Conservation (phyloP, 2,797 vertebrate genomes). For the Gobio occitaniae region DNA sequence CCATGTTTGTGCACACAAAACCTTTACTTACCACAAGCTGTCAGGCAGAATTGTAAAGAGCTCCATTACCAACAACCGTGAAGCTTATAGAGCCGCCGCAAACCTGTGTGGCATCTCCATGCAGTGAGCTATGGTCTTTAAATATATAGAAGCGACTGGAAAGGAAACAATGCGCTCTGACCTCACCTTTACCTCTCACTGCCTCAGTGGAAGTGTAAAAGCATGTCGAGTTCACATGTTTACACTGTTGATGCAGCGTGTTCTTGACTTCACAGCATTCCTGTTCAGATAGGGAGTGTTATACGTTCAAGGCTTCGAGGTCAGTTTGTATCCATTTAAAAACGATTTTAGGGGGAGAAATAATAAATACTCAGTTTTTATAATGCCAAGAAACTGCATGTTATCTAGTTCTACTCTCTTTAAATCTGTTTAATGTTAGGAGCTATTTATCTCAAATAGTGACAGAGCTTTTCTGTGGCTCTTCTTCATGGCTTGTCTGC, state of each 20-base stretch:
- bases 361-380: neutral
- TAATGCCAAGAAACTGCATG: neutral
- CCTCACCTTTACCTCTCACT: constrained; percentile 17
- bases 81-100: neutral
- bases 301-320: neutral
- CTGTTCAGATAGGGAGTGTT: neutral
- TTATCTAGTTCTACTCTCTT: neutral
- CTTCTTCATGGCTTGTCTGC: neutral
- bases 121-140: constrained; percentile 17
- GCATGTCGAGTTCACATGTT: neutral
- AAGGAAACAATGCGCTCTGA: constrained; percentile 32
- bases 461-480: neutral
- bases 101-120: constrained; percentile 14
- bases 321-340: neutral
- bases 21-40: constrained; percentile 24
- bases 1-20: constrained; percentile 38
- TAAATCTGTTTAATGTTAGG: neutral
- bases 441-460: neutral
- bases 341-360: neutral
- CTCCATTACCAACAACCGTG: constrained; percentile 6
- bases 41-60: constrained; percentile 2
- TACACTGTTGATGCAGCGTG: neutral
- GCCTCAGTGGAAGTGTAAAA: neutral
- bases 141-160: constrained; percentile 1
- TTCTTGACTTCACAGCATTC: constrained; percentile 24